Evolutionary conservation across 2,797 vertebrate species (phyloP).

Genomic region (Melanotaenia parkinsoni): DNA sequence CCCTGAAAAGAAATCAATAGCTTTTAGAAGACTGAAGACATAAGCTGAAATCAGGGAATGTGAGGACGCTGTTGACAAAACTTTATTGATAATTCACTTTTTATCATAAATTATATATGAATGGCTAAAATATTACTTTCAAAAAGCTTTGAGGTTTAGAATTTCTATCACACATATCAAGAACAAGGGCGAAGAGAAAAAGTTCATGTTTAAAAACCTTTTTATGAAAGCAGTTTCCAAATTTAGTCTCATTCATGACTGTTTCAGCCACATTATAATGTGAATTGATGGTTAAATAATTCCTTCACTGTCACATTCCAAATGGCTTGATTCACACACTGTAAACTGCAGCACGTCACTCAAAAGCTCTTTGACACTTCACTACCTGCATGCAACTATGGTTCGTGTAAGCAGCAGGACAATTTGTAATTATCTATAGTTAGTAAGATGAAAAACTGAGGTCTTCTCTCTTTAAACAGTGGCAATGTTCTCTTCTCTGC

Average conservation of each 20-base stretch:
- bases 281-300: neutral
- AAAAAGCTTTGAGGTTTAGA: neutral
- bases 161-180: neutral
- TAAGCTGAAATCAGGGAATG: neutral
- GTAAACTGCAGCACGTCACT: too few species aligned
- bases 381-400: too few species aligned
- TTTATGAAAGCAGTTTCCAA: neutral
- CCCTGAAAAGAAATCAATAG: neutral
- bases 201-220: neutral
- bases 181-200: neutral
- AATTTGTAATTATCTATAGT: too few species aligned
- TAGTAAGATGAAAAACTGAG: too few species aligned
- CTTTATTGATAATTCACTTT: neutral
- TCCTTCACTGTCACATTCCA: too few species aligned
- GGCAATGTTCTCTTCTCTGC: too few species aligned
- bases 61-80: neutral
- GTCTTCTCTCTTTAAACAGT: too few species aligned
- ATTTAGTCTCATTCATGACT: neutral
- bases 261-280: neutral
- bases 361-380: too few species aligned
- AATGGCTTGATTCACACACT: too few species aligned
- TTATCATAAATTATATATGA: neutral
- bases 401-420: too few species aligned
- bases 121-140: neutral
- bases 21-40: neutral